Evolutionary conservation across 2,797 vertebrate species (phyloP), one percentile per base, ranked within the genome.

Genomic region (Myiothlypis chrysogaster): DNA sequence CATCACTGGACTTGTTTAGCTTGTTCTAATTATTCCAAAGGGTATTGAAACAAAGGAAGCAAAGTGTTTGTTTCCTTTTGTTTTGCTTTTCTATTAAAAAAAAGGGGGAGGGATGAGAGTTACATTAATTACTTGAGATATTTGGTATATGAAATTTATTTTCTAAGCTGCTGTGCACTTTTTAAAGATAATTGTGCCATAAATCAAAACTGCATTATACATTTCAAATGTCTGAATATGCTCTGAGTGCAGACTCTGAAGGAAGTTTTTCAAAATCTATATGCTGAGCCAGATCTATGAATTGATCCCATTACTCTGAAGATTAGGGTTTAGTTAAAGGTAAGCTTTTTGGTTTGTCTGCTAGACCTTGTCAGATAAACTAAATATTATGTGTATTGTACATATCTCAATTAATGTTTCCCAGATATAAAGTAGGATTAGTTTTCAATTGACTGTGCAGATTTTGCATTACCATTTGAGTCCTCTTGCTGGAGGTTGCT

Each of bases 401-500:
- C 11, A 59, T 18, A 57, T 69, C 41, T 78, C 20, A 86, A 75
- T 50, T 85, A 90, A 87, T 24, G 65, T 21, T 44, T 73, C 43
- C 49, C 50, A 83, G 72, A 50, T 47, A 87, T 20, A 61, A 72
- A 66, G 11, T 1, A 49, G 43, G 47, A 68, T 83, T 87, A 32
- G 32, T 82, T 92, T 86, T 35, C 60, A 87, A 95, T 55, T 0
- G 0, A 28, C 35, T 49, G 43, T 34, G 34, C 17, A 83, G 39
- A 75, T 78, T 87, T 86, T 71, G 46, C 50, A 52, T 52, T 35
- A 46, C 10, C 23, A 27, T 93, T 92, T 85, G 80, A 92, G 50
- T 76, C 71, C 57, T 93, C 72, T 78, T 72, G 53, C 43, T 88
- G 97, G 96, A 95, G 41, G 52, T 2, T 77, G 27, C 65, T 93